Evolutionary conservation across 2,113 vertebrate genomes (phyloP).

Genomic region (Panurus biarmicus): DNA sequence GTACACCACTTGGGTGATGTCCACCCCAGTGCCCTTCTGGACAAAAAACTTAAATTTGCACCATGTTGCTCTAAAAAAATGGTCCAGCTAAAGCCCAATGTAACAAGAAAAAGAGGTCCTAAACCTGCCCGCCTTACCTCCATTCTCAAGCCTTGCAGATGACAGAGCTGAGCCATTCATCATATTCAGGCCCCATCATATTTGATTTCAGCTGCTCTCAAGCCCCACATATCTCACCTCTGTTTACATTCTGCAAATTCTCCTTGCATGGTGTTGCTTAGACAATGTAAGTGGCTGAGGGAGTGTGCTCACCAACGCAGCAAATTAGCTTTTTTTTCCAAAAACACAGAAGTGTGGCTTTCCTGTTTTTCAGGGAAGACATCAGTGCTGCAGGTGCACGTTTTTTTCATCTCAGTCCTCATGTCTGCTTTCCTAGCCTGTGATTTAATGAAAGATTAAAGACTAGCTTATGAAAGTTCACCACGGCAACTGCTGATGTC

Average conservation of each 20-base stretch:
- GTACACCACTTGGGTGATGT: not conserved
- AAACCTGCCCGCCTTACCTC: not conserved
- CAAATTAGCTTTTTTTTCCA: not conserved
- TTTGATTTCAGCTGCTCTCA: not conserved
- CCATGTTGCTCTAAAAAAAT: not conserved
- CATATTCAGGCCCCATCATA: not conserved
- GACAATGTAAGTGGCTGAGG: not conserved
- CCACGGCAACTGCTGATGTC: slow-evolving; percentile 52
- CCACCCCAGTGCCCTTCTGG: not conserved
- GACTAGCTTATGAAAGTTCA: slow-evolving; percentile 25
- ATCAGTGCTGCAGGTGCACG: not conserved
- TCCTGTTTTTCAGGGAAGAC: not conserved
- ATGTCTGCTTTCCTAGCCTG: not conserved
- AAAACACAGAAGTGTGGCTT: not conserved
- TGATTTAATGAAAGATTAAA: slow-evolving; percentile 48
- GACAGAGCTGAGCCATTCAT: not conserved
- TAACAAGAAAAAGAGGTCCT: not conserved
- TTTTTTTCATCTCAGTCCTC: not conserved
- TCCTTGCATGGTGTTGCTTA: not conserved
- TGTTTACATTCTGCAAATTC: not conserved
- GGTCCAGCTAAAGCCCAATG: not conserved
- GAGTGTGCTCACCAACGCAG: not conserved
- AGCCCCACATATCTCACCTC: not conserved
- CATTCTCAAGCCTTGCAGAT: not conserved
- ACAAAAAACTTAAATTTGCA: not conserved